Base-by-base conservation (phyloP, 2,113 vertebrate species). In the Lophius piscatorius region DNA sequence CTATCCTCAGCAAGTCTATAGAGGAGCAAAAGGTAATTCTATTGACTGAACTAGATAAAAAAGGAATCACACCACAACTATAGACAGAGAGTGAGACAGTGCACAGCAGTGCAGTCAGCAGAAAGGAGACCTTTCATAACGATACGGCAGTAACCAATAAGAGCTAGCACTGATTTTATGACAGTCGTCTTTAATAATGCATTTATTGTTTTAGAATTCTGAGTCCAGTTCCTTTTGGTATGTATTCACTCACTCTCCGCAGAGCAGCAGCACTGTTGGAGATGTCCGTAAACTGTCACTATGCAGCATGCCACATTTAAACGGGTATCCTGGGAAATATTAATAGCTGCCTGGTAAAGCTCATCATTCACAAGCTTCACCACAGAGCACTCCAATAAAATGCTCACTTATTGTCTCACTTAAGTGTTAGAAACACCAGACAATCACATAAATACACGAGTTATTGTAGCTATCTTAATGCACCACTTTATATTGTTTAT, bases 21-120 rank as follows among this genome's bases (percentile, higher is more conserved):
- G 52, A 65, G 33, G 56, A 66, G 58, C 59, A 48, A 83, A 66
- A 83, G 78, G 81, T 75, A 69, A 82, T 56, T 66, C 46, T 62
- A 84, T 80, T 74, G 69, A 82, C 65, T 57, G 54, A 51, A 64
- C 23, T 31, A 10, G 29, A 42, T 47, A 85, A 76, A 69, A 68
- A 85, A 57, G 47, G 71, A 73, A 82, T 81, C 70, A 61, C 57
- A 48, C 26, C 38, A 55, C 66, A 64, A 63, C 56, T 22, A 13
- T 3, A 1, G 34, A 62, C 39, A 39, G 31, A 48, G 31, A 68
- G 56, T 24, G 64, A 70, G 61, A 65, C 50, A 45, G 54, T 39
- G 39, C 54, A 16, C 12, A 23, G 62, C 17, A 5, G 39, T 52
- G 52, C 83, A 68, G 44, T 56, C 54, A 12, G 17, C 22, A 18